phyloP scores from a whole-genome alignment of 2,113 vertebrate genomes.

The Barnardius zonarius region DNA sequence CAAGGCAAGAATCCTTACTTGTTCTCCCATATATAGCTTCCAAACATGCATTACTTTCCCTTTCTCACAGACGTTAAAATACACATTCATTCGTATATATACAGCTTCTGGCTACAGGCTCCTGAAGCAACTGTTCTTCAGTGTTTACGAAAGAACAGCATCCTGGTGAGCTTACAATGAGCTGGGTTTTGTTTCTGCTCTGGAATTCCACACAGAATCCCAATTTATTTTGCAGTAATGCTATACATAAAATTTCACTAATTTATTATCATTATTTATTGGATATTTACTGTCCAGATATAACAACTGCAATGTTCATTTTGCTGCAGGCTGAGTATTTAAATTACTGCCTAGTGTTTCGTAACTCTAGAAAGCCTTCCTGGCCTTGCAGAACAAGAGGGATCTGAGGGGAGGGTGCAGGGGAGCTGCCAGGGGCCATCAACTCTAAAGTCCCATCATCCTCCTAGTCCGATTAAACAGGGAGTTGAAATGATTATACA shows the following conservation, averaged over 20 bases:
- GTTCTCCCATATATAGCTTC: background rate
- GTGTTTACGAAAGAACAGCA: background rate
- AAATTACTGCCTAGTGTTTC: background rate
- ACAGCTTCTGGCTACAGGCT: background rate
- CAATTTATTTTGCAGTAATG: background rate
- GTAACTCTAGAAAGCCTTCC: background rate
- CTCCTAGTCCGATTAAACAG: background rate
- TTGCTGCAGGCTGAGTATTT: background rate
- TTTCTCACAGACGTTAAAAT: background rate
- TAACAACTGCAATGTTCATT: background rate
- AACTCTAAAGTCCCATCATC: background rate
- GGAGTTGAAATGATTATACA: background rate
- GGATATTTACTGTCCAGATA: background rate
- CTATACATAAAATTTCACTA: background rate
- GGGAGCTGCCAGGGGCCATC: rapidly evolving
- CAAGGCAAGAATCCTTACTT: background rate
- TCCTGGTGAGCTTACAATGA: background rate
- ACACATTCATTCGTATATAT: background rate
- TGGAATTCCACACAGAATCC: background rate
- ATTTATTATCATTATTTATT: background rate
- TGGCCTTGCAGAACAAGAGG: background rate
- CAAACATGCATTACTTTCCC: background rate
- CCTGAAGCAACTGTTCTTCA: background rate
- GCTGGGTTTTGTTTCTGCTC: background rate
- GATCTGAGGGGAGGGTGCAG: background rate